These are phyloP conservation scores for Zophobas atratus DNA, from an alignment of 1,140 invertebrate genomes.

Conservation along the genomic window DNA sequence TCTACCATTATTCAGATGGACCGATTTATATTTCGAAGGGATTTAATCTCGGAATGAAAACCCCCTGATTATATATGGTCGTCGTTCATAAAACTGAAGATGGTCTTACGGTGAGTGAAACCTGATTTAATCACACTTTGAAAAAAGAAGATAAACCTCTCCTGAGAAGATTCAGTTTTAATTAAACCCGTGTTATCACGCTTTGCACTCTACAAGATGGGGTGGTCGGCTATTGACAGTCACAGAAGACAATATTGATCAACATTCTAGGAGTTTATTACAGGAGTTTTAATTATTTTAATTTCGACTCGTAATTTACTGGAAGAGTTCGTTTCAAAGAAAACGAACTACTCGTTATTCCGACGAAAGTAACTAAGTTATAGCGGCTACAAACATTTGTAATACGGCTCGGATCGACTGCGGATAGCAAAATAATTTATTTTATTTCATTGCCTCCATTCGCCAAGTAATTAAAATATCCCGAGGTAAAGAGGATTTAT, in stretches of 20 bases:
- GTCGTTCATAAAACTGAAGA: background rate
- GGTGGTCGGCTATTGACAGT: conserved; percentile 27
- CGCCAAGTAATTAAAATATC: conserved; percentile 27
- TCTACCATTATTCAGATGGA: conserved; percentile 9
- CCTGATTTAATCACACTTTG: conserved; percentile 8
- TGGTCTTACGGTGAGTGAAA: background rate
- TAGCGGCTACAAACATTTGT: conserved; percentile 29
- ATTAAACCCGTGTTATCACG: conserved; percentile 28
- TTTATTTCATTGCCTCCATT: conserved; percentile 31
- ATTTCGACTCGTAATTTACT: conserved; percentile 32
- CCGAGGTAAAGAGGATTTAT: conserved; percentile 8
- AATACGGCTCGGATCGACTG: conserved; percentile 26
- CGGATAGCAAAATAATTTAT: conserved; percentile 37
- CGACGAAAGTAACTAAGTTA: conserved; percentile 39
- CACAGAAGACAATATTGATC: conserved; percentile 38
- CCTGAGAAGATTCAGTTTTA: conserved; percentile 20
- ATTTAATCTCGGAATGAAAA: background rate
- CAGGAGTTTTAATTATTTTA: conserved; percentile 46
- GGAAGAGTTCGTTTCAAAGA: conserved; percentile 23
- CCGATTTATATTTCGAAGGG: conserved; percentile 1
- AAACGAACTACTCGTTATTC: conserved; percentile 45
- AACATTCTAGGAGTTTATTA: conserved; percentile 44
- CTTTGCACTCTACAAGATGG: background rate
- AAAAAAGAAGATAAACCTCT: conserved; percentile 18
- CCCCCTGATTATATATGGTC: background rate